Evolutionary conservation across 2,113 vertebrate species (phyloP), one percentile per base, ranked within the genome.

Genomic region (Nicator chloris): DNA sequence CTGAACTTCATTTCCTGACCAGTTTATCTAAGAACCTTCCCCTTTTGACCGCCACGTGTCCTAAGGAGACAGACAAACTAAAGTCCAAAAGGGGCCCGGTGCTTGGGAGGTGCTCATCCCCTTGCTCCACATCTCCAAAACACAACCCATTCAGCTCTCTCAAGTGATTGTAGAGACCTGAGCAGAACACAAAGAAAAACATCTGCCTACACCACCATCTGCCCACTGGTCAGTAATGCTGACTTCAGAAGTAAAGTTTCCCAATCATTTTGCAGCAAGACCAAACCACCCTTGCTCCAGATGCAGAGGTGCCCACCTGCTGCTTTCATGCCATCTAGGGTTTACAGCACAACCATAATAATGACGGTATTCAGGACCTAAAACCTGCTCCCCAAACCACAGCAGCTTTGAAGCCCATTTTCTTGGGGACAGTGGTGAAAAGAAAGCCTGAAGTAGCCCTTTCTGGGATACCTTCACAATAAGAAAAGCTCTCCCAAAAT

Each of bases 91-190:
- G 69, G 37, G 23, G 22, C 17, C 9, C 0, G 60, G 73, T 20
- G 37, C 31, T 1, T 37, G 57, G 26, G n/a, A 68, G 11, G 30
- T 3, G 1, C 40, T 63, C 60, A 59, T 45, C 18, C 30, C 14
- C 13, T 66, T 57, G 63, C 50, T 60, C 35, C 45, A 10, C 6
- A 2, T 33, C 49, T 80, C 76, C 82, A 56, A 54, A 76, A n/a
- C 37, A 70, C 28, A 45, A 49, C 22, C 23, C 0, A 0, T 42
- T 50, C 35, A 33, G 72, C 0, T 0, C 60, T 44, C 76, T 7
- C 22, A 88, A 56, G 9, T 5, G 22, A 76, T 1, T 40, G 45
- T 0, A 61, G 28, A 77, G 23, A 77, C 28, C n/a, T 10, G 54
- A 53, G 30, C 9, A 19, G 39, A 78, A 84, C 2, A 47, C 31